Evolutionary conservation across 2,888 invertebrate species (phyloP).

Genomic region (Choristoneura rosaceana): DNA sequence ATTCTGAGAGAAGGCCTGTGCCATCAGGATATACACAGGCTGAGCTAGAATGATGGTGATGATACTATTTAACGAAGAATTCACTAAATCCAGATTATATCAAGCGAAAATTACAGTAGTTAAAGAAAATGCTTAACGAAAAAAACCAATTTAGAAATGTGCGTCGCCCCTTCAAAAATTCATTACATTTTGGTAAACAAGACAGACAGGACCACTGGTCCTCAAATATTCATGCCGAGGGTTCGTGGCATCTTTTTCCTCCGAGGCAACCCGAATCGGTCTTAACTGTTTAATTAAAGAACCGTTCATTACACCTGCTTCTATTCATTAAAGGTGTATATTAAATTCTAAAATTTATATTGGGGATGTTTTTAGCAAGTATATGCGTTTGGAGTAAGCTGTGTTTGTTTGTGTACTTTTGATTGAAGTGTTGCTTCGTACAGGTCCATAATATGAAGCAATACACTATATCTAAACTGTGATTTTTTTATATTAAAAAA

Average conservation of each 20-base stretch:
- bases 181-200: slow-evolving; percentile 35
- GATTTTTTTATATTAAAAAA: too few species aligned
- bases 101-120: too few species aligned
- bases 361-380: neutral
- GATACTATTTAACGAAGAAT: too few species aligned
- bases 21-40: too few species aligned
- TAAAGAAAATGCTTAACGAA: neutral
- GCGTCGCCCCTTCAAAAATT: slow-evolving; percentile 18
- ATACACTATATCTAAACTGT: too few species aligned
- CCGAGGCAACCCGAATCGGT: slow-evolving; percentile 15
- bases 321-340: slow-evolving; percentile 28
- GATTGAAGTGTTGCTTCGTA: too few species aligned
- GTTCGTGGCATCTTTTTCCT: slow-evolving; percentile 18
- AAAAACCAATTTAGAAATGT: slow-evolving; percentile 28
- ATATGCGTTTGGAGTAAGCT: too few species aligned
- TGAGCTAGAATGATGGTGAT: too few species aligned
- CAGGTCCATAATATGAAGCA: too few species aligned
- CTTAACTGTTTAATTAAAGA: slow-evolving; percentile 26
- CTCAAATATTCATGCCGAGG: slow-evolving; percentile 38
- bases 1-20: too few species aligned
- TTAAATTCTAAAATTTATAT: slow-evolving; percentile 1
- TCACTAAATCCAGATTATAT: too few species aligned
- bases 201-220: slow-evolving; percentile 16
- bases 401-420: too few species aligned
- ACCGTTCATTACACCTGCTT: slow-evolving; percentile 30